These are phyloP conservation scores for Diloba caeruleocephala DNA, from an alignment of 2,888 invertebrate species.

Conservation along the genomic window DNA sequence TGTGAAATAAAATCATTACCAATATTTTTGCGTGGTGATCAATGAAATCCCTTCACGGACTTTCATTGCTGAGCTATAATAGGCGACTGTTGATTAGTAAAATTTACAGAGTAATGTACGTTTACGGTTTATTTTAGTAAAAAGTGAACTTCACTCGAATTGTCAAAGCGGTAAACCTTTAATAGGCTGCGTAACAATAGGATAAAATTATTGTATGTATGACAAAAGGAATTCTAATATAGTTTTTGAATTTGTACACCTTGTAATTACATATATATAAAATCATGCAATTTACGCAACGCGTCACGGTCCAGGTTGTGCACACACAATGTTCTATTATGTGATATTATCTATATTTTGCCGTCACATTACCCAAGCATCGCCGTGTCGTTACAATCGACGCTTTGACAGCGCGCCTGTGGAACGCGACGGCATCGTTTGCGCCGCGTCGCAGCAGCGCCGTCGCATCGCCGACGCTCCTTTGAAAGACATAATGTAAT, in stretches of 20 bases:
- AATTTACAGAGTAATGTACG: too few species aligned
- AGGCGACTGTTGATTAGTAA: too few species aligned
- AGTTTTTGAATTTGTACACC: slow-evolving; percentile 38
- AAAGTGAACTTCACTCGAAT: slow-evolving; percentile 26
- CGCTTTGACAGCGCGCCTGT: slow-evolving; percentile 60
- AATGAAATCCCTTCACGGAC: too few species aligned
- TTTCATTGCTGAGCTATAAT: too few species aligned
- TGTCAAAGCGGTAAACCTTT: slow-evolving; percentile 13
- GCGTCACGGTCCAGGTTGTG: slow-evolving; percentile 48
- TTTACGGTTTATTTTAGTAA: too few species aligned
- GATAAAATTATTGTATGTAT: slow-evolving; percentile 23
- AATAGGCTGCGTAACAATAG: too few species aligned
- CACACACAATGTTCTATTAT: slow-evolving; percentile 57
- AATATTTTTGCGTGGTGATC: too few species aligned
- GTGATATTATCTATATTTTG: slow-evolving; percentile 58
- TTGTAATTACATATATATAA: slow-evolving; percentile 39
- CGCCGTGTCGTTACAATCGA: slow-evolving; percentile 57
- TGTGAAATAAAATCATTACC: too few species aligned
- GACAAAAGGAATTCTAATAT: slow-evolving; percentile 26
- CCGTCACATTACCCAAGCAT: slow-evolving; percentile 58
- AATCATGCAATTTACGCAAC: slow-evolving; percentile 46
- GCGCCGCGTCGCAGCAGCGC: slow-evolving; percentile 35
- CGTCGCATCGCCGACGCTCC: slow-evolving; percentile 54
- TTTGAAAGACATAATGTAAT: slow-evolving; percentile 82
- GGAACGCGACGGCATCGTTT: slow-evolving; percentile 36